Percentiles rank a stretch among this genome's conserved stretches.
Conservation (phyloP, 2,888 invertebrate species). For the Stegana nigrithorax region DNA sequence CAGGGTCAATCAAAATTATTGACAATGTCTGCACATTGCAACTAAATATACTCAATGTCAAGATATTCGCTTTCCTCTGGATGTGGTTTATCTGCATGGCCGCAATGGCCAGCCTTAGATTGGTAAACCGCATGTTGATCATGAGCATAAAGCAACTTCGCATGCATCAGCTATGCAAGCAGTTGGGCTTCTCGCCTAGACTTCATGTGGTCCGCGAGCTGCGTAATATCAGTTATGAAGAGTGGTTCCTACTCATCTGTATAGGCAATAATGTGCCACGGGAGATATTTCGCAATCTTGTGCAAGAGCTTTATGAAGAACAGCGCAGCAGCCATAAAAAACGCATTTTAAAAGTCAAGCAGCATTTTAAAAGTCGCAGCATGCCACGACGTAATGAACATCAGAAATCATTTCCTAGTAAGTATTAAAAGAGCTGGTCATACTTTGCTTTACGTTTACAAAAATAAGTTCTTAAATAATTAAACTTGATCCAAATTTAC, state of each 20-base stretch:
- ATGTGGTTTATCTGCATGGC: constrained; percentile 79
- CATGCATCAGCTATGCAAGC: constrained; percentile 50
- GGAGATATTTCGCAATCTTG: constrained; percentile 74
- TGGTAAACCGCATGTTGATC: constrained; percentile 75
- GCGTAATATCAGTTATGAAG: constrained; percentile 71
- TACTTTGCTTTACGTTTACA: too few relatives aligned
- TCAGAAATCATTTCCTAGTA: neutral
- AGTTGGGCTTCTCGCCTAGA: constrained; percentile 49
- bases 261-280: constrained; percentile 83
- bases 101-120: constrained; percentile 73
- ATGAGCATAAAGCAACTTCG: constrained; percentile 69
- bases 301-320: constrained; percentile 69
- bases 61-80: constrained; percentile 81
- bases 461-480: too few relatives aligned
- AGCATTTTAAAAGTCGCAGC: neutral
- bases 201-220: constrained; percentile 42
- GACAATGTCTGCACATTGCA: constrained; percentile 84
- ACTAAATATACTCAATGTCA: constrained; percentile 83
- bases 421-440: too few relatives aligned
- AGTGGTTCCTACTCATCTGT: constrained; percentile 83
- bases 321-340: too few relatives aligned
- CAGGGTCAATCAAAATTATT: constrained; percentile 82
- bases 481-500: too few relatives aligned
- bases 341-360: neutral
- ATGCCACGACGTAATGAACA: neutral